phyloP scores from a whole-genome alignment of 2,113 vertebrate genomes.

The Sturnira hondurensis region DNA sequence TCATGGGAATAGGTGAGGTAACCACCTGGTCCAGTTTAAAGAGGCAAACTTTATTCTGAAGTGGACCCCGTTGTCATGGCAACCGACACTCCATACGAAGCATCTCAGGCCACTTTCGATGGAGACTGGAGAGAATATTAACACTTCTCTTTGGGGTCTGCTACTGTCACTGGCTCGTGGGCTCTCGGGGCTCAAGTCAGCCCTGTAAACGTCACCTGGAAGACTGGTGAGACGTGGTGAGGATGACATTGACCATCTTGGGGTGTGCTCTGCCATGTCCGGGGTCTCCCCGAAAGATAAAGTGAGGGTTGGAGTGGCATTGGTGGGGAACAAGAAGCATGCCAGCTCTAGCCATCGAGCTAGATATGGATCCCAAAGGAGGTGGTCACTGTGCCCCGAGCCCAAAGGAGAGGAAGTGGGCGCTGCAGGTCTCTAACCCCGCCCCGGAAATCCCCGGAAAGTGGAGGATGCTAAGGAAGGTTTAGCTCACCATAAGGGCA shows the following conservation, averaged over 20 bases:
- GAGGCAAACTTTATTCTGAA: background rate
- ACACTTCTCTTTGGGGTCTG: background rate
- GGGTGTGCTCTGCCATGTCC: too few relatives aligned
- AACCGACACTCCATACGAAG: background rate
- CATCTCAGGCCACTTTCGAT: background rate
- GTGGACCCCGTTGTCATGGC: background rate
- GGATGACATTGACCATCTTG: background rate
- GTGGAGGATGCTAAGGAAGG: background rate
- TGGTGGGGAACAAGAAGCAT: background rate
- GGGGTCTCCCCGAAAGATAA: background rate
- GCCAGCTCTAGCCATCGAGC: background rate
- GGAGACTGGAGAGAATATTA: background rate
- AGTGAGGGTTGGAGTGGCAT: background rate
- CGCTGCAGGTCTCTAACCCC: background rate
- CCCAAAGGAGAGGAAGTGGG: background rate
- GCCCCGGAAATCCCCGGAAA: background rate
- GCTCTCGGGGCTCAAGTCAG: background rate
- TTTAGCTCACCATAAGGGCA: background rate
- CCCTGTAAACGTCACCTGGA: background rate
- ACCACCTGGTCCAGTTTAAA: background rate
- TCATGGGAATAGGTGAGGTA: background rate
- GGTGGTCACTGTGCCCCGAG: rapidly evolving
- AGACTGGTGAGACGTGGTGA: background rate
- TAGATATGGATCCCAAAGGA: background rate
- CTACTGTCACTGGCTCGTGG: background rate